These are phyloP conservation scores for Caenorhabditis sinica DNA, from an alignment of 2,888 invertebrate genomes.

Conservation along the genomic window DNA sequence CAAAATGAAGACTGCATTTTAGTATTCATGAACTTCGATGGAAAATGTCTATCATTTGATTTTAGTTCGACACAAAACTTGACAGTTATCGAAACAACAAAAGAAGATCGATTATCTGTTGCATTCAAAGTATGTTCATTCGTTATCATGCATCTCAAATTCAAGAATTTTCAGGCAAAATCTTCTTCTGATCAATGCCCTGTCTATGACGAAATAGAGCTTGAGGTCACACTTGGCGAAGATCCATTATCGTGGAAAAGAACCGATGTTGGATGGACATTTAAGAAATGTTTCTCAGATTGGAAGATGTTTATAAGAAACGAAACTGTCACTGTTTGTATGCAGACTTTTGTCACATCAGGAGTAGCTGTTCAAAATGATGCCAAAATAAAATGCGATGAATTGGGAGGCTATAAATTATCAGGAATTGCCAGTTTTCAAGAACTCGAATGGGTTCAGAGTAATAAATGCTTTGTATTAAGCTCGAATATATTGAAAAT, in stretches of 20 bases:
- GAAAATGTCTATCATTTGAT: not conserved
- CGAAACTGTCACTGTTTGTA: conserved; percentile 4
- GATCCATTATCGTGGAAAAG: not conserved
- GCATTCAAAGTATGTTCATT: conserved; percentile 20
- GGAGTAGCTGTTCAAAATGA: not conserved
- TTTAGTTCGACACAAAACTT: not conserved
- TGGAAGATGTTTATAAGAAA: conserved; percentile 34
- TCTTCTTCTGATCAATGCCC: not conserved
- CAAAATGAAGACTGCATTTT: not conserved
- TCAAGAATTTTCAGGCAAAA: not conserved
- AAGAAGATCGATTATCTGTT: conserved; percentile 8
- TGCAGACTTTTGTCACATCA: not conserved
- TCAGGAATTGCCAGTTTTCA: not conserved
- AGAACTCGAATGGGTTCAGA: not conserved
- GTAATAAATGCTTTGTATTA: not conserved
- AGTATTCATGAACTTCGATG: not conserved
- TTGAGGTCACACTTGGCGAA: not conserved
- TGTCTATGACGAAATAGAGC: not conserved
- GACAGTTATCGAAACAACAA: conserved; percentile 1
- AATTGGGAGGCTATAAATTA: conserved; percentile 10
- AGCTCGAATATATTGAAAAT: not conserved
- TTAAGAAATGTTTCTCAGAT: conserved; percentile 9
- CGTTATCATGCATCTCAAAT: too few species aligned
- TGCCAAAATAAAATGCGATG: not conserved
- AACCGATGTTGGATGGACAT: not conserved